Percentiles rank a stretch among this genome's conserved stretches.
Evolutionary conservation across 2,113 vertebrate species (phyloP).

Genomic region (Dromas ardeola): DNA sequence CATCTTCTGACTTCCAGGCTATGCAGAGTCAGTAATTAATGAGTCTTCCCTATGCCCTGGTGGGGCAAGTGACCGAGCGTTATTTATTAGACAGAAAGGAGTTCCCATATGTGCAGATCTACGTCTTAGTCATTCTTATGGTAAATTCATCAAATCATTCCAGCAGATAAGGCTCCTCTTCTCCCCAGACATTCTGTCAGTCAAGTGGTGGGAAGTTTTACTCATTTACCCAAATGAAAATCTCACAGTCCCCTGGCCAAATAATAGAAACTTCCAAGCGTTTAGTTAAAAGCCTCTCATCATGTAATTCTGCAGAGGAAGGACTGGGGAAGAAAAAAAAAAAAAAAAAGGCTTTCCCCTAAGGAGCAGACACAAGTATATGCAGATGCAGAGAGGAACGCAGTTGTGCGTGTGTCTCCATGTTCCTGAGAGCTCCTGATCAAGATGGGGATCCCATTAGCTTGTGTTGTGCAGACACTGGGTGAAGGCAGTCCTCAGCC

Average conservation of each 20-base stretch:
- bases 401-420: neutral
- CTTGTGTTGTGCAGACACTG: accelerated
- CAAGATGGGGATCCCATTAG: neutral
- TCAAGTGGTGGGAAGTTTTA: neutral
- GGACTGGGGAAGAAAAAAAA: neutral
- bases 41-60: neutral
- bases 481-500: neutral
- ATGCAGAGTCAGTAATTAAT: neutral
- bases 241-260: neutral
- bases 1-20: neutral
- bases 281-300: neutral
- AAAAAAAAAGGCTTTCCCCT: neutral
- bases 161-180: neutral
- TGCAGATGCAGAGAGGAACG: neutral
- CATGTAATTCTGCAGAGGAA: neutral
- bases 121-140: neutral
- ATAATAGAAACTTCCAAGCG: neutral
- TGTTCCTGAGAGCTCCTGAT: neutral
- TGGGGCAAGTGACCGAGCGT: neutral
- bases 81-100: conserved; percentile 41
- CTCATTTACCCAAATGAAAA: neutral
- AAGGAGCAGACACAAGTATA: neutral
- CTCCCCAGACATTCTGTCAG: neutral
- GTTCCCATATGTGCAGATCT: neutral
- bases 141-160: conserved; percentile 17